Evolutionary conservation across 2,113 vertebrate species (phyloP), one percentile per base, ranked within the genome.

Genomic region (Chinchilla lanigera): DNA sequence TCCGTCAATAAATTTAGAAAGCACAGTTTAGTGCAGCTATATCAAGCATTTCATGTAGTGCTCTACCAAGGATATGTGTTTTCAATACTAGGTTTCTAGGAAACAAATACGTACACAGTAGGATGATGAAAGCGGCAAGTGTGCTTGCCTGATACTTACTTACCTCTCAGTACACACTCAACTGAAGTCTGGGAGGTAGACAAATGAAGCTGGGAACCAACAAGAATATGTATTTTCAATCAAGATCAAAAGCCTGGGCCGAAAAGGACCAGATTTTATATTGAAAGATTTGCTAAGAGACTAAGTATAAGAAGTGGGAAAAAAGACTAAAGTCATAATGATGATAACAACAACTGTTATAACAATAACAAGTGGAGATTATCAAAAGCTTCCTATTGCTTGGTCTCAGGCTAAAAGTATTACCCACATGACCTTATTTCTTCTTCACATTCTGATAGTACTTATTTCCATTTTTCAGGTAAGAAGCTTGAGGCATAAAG

Each of bases 1-100:
- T 82, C 71, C 50, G 22, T 82, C 85, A 90, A 60, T 94, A 89
- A 56, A 90, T 89, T 95, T 94, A 95, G 90, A 92, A 96, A 88
- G 63, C 60, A 84, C 58, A 56, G 63, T 54, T 89, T 60, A 63
- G 14, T 6, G 17, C 2, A 67, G 75, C 20, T 75, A 3, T 50
- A 5, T n/a, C 7, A 13, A 92, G 20, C n/a, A 7, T 75, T 87
- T 96, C 35, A 58, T 47, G 77, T 67, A 65, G 60, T 44, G 69
- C 33, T 47, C 33, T 75, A 84, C 50, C 41, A 77, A 50, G 47
- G 56, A n/a, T 81, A 0, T 87, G 30, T 73, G 50, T 69, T 96
- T 89, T 84, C 56, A 86, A 26, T 35, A 90, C 58, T 56, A 71
- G 52, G 28, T 60, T 73, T 91, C 73, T 63, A 73, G 58, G 77